Evolutionary conservation across 2,888 invertebrate species (phyloP), one percentile per base, ranked within the genome.

Genomic region (Epirrita christyi): DNA sequence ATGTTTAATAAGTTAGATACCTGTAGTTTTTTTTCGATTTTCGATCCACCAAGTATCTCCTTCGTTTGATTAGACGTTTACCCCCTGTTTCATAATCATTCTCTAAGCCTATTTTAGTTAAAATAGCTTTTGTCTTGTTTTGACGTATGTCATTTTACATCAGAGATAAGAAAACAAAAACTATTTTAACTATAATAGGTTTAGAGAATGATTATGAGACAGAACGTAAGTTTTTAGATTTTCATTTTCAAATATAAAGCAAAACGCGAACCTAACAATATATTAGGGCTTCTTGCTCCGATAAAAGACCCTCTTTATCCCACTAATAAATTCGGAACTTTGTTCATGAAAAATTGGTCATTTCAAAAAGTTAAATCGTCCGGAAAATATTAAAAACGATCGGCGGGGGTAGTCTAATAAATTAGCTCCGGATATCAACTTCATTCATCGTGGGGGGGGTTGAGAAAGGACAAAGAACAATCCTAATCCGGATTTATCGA

Each of bases 401-500:
- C 66, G 62, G 67, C 49, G 38, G 45, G 57, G 55, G 59, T 70
- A 68, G 64, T 62, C 62, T 65, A 67, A 78, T 81, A 82, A 81
- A 81, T 82, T 78, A 76, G 70, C 67, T 63, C 62, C 68, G 72
- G 75, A 76, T 76, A 76, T 73, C 70, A 76, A 76, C 70, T 80
- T 81, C 70, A 72, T 72, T 71, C 71, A 68, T 49, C 43, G 56
- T 46, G 58, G 44, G 43, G 38, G 7, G 37, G 10, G 41, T 14
- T 38, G 38, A 29, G 57, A 50, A 46, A 60, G 65, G 66, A 72
- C 73, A 76, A 78, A 74, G 78, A 81, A 81, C 78, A 70, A 73
- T 71, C 78, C 67, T 85, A 84, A 86, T 84, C 82, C 80, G 75
- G 81, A 85, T 83, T 86, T 83, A 82, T 81, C 68, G 70, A 67